These are phyloP conservation scores for Acipenser oxyrinchus DNA, from an alignment of 2,797 vertebrate genomes.

Conservation along the genomic window DNA sequence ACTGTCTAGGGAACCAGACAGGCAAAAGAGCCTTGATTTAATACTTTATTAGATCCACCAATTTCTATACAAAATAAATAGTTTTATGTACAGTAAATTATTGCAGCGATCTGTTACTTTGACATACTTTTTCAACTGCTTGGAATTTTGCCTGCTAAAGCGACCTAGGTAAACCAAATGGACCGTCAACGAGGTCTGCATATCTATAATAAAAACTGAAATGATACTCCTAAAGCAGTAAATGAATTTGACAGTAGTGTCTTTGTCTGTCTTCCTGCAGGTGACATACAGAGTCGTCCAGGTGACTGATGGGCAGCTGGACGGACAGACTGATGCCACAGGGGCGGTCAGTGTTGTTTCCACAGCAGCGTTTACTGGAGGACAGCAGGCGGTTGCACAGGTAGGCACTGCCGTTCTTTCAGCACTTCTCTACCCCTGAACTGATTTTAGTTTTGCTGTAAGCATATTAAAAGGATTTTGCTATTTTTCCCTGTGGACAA, in stretches of 20 bases:
- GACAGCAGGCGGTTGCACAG: slow-evolving; percentile 77
- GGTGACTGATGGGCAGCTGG: slow-evolving; percentile 75
- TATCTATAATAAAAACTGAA: too few relatives aligned
- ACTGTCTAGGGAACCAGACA: too few relatives aligned
- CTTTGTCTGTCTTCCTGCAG: slow-evolving; percentile 38
- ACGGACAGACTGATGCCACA: slow-evolving; percentile 63
- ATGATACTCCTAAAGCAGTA: too few relatives aligned
- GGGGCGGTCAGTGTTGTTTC: slow-evolving; percentile 77
- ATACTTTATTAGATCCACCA: too few relatives aligned
- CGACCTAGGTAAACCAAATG: too few relatives aligned
- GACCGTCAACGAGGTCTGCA: too few relatives aligned
- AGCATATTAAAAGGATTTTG: not conserved
- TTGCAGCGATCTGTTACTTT: too few relatives aligned
- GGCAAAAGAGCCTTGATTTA: too few relatives aligned
- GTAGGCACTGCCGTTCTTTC: slow-evolving; percentile 28
- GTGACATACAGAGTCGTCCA: slow-evolving; percentile 83
- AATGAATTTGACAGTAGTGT: not conserved
- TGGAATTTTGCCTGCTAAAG: too few relatives aligned
- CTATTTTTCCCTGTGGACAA: not conserved
- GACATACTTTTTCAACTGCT: too few relatives aligned
- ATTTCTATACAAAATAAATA: too few relatives aligned
- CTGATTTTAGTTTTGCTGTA: not conserved
- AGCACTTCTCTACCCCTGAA: not conserved
- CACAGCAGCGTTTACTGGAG: slow-evolving; percentile 62
- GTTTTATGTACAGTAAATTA: too few relatives aligned